phyloP scores from a whole-genome alignment of 2,888 invertebrate genomes.

The Calliphora vomitoria region DNA sequence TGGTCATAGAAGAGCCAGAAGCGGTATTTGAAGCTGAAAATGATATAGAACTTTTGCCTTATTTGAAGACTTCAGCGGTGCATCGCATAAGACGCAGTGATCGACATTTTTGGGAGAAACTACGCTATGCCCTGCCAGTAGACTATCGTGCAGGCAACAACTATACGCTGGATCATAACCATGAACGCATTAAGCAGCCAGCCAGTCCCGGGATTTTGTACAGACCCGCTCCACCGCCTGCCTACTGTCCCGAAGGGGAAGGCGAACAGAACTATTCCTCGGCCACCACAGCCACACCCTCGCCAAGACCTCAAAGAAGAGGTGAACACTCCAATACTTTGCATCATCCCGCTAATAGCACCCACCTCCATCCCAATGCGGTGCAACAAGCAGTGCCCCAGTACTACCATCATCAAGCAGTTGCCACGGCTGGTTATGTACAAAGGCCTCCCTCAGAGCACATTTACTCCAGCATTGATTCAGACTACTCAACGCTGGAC shows the following conservation, averaged over 20 bases:
- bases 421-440: conserved; percentile 77
- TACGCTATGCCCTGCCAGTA: conserved; percentile 94
- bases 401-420: conserved; percentile 82
- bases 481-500: conserved; percentile 88
- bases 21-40: conserved; percentile 93
- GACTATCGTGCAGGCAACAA: conserved; percentile 90
- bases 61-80: conserved; percentile 92
- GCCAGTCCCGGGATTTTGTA: conserved; percentile 84
- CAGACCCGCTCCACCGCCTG: conserved; percentile 84
- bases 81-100: conserved; percentile 93
- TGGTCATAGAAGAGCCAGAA: conserved; percentile 94
- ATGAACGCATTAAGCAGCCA: conserved; percentile 84
- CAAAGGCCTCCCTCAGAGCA: conserved; percentile 92
- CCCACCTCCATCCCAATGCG: conserved; percentile 78
- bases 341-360: conserved; percentile 72
- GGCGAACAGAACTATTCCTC: conserved; percentile 87
- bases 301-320: conserved; percentile 85
- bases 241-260: conserved; percentile 84
- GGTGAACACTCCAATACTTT: conserved; percentile 82
- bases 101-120: conserved; percentile 96
- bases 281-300: conserved; percentile 88
- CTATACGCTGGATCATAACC: conserved; percentile 89
- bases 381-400: conserved; percentile 69
- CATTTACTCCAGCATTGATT: conserved; percentile 95
- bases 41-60: conserved; percentile 95